Percentiles rank a stretch among this genome's conserved stretches.
Conservation (phyloP, 2,113 vertebrate genomes). For the Pampusana beccarii region DNA sequence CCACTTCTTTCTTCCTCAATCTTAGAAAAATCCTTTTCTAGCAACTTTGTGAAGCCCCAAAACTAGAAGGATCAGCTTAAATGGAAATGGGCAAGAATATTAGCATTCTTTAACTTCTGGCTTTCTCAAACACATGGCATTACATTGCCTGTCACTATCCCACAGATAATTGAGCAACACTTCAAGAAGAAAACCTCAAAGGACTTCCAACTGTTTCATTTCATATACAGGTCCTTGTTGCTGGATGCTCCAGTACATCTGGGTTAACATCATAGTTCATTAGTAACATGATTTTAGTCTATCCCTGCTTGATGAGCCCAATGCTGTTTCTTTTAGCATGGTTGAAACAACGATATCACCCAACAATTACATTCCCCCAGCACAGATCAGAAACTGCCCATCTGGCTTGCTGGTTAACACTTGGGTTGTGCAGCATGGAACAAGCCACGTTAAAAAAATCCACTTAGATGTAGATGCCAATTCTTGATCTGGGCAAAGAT, state of each 20-base stretch:
- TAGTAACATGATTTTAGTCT: neutral
- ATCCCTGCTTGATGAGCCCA: neutral
- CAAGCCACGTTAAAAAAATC: neutral
- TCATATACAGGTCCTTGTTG: neutral
- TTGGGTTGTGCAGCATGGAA: neutral
- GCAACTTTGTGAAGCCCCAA: neutral
- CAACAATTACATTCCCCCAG: neutral
- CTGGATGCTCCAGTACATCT: neutral
- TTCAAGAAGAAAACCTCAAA: neutral
- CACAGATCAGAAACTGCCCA: neutral
- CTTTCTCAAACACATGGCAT: neutral
- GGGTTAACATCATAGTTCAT: accelerated
- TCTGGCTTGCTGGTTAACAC: neutral
- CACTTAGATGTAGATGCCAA: neutral
- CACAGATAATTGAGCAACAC: neutral
- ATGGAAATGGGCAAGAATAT: neutral
- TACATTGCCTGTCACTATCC: neutral
- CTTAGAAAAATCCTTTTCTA: neutral
- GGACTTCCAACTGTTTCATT: neutral
- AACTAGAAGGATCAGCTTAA: neutral
- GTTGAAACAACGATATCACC: neutral
- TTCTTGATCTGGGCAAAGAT: neutral
- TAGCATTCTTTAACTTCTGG: neutral
- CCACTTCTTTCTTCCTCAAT: neutral
- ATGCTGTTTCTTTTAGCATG: neutral